Evolutionary conservation across 2,888 invertebrate genomes (phyloP).

Genomic region (Tetranychus truncatus): DNA sequence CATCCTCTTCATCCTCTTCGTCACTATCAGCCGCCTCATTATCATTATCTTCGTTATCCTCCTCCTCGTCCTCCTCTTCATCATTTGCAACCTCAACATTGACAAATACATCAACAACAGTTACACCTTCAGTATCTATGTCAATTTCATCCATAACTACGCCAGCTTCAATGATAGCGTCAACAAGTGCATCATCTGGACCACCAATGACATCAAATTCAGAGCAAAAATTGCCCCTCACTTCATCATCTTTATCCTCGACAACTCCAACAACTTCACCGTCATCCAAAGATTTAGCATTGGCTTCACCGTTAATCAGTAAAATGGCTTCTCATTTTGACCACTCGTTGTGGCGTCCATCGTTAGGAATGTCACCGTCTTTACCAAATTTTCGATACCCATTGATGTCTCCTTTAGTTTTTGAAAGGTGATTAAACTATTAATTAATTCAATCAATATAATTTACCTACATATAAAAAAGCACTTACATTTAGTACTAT

Average conservation of each 20-base stretch:
- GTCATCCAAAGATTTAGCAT: not conserved
- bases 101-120: not conserved
- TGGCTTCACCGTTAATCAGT: not conserved
- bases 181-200: not conserved
- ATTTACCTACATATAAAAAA: no score
- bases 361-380: constrained; percentile 4
- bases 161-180: not conserved
- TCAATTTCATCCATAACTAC: not conserved
- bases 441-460: no score
- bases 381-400: constrained; percentile 3
- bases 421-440: constrained; percentile 6
- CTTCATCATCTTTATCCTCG: not conserved
- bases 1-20: not conserved
- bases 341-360: not conserved
- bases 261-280: not conserved
- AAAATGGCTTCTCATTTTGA: constrained; percentile 3
- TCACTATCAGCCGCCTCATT: not conserved
- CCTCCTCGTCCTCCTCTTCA: not conserved
- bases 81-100: not conserved
- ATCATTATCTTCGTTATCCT: not conserved
- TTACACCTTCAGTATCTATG: not conserved
- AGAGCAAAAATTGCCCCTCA: not conserved
- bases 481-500: no score
- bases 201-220: not conserved
- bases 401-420: not conserved